Evolutionary conservation across 2,797 vertebrate genomes (phyloP).

Genomic region (Cercopithecus petaurista): DNA sequence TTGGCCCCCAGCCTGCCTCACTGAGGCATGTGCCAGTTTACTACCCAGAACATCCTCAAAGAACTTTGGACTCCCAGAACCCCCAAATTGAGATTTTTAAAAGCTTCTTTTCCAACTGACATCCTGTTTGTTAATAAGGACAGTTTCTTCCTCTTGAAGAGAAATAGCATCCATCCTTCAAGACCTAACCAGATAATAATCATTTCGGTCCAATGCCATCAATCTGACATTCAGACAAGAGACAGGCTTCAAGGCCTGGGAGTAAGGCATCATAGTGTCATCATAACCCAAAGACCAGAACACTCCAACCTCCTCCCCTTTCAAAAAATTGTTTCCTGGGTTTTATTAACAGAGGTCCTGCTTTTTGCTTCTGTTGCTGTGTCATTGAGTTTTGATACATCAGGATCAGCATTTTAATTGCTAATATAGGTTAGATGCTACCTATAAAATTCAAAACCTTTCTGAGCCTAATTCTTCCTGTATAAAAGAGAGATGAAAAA

Average conservation of each 20-base stretch:
- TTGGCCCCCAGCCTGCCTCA: background rate
- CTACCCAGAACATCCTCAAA: background rate
- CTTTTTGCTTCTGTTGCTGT: background rate
- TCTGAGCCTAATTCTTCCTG: background rate
- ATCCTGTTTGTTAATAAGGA: background rate
- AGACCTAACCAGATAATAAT: background rate
- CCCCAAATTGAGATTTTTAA: background rate
- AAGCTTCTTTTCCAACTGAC: background rate
- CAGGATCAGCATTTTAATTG: background rate
- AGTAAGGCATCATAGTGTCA: background rate
- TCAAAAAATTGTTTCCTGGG: background rate
- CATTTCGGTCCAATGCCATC: background rate
- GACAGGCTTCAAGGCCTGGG: background rate
- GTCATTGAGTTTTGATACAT: background rate
- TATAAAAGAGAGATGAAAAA: background rate
- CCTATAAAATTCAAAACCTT: conserved; percentile 13
- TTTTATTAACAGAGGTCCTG: background rate
- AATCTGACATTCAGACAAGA: background rate
- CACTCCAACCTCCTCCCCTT: background rate
- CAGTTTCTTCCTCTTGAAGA: conserved; percentile 7
- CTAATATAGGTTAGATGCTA: background rate
- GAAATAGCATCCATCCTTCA: background rate
- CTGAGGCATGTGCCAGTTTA: background rate
- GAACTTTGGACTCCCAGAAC: background rate
- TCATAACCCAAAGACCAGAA: background rate